Evolutionary conservation across 2,888 invertebrate genomes (phyloP), one percentile per base, ranked within the genome.

Genomic region (Tenthredo mesomela): DNA sequence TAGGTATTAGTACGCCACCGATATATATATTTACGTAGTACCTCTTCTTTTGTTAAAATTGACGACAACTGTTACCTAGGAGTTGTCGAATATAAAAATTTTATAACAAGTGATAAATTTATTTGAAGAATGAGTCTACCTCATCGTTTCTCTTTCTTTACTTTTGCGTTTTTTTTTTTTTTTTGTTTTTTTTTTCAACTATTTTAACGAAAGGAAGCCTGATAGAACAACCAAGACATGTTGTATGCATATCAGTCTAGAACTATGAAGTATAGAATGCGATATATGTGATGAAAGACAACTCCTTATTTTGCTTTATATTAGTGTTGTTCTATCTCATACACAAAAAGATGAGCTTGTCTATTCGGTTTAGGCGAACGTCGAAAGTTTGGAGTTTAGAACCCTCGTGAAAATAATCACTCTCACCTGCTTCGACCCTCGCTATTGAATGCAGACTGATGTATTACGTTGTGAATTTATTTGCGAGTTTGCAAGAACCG

Each of bases 1-100:
- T 47, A 37, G 37, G 37, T 37, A 47, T 82, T 82, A 82, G 40
- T 61, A 82, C 15, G 86, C 86, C 75, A 86, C 86, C 86, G 78
- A 88, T 84, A 73, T 88, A 88, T 65, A 85, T 65, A 85, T 86
- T 86, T 87, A 77, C 15, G 12, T 37, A 89, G 88, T 89, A 88
- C 89, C 89, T 85, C 78, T 78, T 87, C 86, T 87, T 58, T 75
- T 29, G 70, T 85, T 86, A 87, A 86, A 80, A 65, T 61, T 61
- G 61, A 80, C 25, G 29, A 61, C 37, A 37, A 80, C 33, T 40
- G 54, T 33, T 67, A 67, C 21, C 18, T 37, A 37, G 80, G 77
- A 54, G 65, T 80, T 61, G 61, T 43, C 25, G 40, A 43, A 43
- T 80, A 80, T 61, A 80, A 80, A 61, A 80, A 80, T 21, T 25